phyloP scores from a whole-genome alignment of 2,797 vertebrate genomes.

The Arctocebus calabarensis region DNA sequence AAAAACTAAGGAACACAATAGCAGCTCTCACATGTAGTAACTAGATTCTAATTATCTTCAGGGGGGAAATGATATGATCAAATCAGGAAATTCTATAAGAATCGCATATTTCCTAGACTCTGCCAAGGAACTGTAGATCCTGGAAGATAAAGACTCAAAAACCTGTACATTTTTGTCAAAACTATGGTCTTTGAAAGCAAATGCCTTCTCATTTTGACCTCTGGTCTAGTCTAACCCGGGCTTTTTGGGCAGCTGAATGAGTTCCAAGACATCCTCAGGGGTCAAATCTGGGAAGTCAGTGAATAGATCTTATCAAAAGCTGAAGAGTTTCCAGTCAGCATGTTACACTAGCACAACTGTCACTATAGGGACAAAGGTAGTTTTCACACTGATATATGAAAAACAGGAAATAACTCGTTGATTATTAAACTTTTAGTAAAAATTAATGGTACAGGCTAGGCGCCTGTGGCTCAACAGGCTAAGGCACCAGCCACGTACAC shows the following conservation, averaged over 20 bases:
- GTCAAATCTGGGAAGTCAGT: slow-evolving; percentile 16
- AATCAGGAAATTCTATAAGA: slow-evolving; percentile 31
- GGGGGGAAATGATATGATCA: not conserved
- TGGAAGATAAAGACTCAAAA: not conserved
- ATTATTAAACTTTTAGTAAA: slow-evolving; percentile 51
- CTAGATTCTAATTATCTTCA: not conserved
- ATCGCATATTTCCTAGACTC: not conserved
- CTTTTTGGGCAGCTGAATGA: not conserved
- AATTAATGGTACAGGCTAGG: not conserved
- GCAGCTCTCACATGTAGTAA: not conserved
- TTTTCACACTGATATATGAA: slow-evolving; percentile 32
- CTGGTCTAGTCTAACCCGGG: not conserved
- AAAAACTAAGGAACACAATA: slow-evolving; percentile 8
- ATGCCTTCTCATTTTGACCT: slow-evolving; percentile 14
- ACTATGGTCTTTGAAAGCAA: slow-evolving; percentile 5
- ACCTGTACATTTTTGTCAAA: not conserved
- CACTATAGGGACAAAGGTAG: slow-evolving; percentile 11
- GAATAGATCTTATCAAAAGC: slow-evolving; percentile 39
- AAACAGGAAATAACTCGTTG: slow-evolving; percentile 68
- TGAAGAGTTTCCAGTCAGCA: slow-evolving; percentile 36
- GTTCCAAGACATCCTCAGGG: not conserved
- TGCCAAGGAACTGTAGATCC: slow-evolving; percentile 39
- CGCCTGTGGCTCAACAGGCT: too few species aligned
- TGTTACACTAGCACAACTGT: not conserved
- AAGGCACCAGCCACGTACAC: too few species aligned